Percentiles rank a stretch among this genome's conserved stretches.
Conservation (phyloP, 1,140 invertebrate species). For the Zaprionus ornatus region DNA sequence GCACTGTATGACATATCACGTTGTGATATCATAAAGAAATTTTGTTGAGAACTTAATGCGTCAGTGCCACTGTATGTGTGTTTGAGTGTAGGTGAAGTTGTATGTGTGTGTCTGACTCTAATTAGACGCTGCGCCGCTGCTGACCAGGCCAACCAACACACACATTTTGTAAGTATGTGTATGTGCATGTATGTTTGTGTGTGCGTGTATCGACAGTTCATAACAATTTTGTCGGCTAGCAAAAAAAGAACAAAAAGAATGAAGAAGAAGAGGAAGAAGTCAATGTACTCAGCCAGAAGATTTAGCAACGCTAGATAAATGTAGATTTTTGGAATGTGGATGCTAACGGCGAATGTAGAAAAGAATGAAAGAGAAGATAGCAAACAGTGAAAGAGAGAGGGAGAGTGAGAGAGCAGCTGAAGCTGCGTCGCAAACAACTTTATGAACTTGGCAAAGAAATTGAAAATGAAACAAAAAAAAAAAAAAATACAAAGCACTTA, state of each 20-base stretch:
- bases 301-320: slow-evolving; percentile 2
- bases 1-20: neutral
- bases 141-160: neutral
- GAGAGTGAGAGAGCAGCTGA: neutral
- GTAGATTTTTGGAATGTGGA: slow-evolving; percentile 31
- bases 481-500: slow-evolving; percentile 22
- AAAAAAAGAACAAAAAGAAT: neutral
- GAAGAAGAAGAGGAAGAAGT: slow-evolving; percentile 16
- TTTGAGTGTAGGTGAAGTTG: neutral
- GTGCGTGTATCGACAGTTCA: neutral
- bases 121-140: slow-evolving; percentile 4
- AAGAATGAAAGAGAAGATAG: neutral
- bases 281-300: slow-evolving; percentile 36
- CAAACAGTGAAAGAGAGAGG: neutral
- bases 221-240: slow-evolving; percentile 4
- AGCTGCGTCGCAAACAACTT: slow-evolving; percentile 16
- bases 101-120: neutral
- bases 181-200: neutral
- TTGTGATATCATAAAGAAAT: slow-evolving; percentile 14
- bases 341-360: neutral
- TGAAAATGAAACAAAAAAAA: slow-evolving; percentile 16
- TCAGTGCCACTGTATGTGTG: neutral
- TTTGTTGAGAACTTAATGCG: neutral
- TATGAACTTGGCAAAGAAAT: slow-evolving; percentile 73
- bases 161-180: neutral